These are phyloP conservation scores for Antitype chi DNA, from an alignment of 2,888 invertebrate species.

Conservation along the genomic window DNA sequence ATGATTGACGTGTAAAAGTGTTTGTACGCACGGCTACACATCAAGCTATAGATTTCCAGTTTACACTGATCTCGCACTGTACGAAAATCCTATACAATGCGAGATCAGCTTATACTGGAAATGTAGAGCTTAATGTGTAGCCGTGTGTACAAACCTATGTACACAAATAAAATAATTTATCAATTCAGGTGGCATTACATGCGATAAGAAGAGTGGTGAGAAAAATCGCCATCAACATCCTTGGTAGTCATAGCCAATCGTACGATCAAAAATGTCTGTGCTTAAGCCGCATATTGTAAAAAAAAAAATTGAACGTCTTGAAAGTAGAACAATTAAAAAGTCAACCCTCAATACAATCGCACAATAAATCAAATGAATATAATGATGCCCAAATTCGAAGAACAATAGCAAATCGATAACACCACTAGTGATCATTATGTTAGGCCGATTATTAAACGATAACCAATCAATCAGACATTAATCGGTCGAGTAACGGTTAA, in stretches of 20 bases:
- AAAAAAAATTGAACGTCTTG: background rate
- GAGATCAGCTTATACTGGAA: too few relatives aligned
- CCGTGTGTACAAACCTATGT: too few relatives aligned
- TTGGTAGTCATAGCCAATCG: background rate
- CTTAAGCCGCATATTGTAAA: background rate
- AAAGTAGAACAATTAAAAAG: slow-evolving; percentile 31
- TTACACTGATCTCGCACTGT: too few relatives aligned
- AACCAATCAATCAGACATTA: slow-evolving; percentile 67
- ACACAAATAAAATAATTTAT: background rate
- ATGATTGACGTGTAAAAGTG: too few relatives aligned
- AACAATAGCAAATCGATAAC: slow-evolving; percentile 61
- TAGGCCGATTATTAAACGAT: slow-evolving; percentile 63
- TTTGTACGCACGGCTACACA: too few relatives aligned
- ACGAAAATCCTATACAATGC: too few relatives aligned
- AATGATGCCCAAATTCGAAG: slow-evolving; percentile 47
- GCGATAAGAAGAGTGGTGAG: background rate
- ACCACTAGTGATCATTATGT: slow-evolving; percentile 50
- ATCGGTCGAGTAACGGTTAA: slow-evolving; percentile 68
- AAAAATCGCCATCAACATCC: background rate
- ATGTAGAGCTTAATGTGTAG: too few relatives aligned
- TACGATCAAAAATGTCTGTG: background rate
- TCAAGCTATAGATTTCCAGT: too few relatives aligned
- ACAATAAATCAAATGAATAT: slow-evolving; percentile 47
- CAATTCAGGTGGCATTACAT: background rate
- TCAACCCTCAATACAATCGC: slow-evolving; percentile 25